A percentile compares a stretch with the other conserved stretches of the same genome.
These are phyloP conservation scores for Prionailurus bengalensis DNA, from an alignment of 2,113 vertebrate genomes.

Conservation along the genomic window DNA sequence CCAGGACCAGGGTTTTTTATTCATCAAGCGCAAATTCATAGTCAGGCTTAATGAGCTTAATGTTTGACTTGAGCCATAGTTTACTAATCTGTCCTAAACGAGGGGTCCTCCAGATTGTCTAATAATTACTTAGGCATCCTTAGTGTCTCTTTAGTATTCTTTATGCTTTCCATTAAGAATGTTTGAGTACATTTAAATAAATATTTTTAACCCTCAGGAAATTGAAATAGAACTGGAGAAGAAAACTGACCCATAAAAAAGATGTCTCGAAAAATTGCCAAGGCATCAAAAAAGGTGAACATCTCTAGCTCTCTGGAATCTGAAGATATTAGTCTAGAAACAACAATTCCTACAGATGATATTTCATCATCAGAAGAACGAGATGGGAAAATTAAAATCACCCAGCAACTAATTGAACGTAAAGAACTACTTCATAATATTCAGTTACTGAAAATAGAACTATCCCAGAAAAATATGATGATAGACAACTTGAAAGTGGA, in stretches of 20 bases:
- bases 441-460: conserved; percentile 95
- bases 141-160: neutral
- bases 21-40: neutral
- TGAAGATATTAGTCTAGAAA: conserved; percentile 98
- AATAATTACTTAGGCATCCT: neutral
- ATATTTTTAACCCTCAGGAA: conserved; percentile 68
- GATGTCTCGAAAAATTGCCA: conserved; percentile 93
- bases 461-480: conserved; percentile 96
- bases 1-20: neutral
- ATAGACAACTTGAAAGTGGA: conserved; percentile 98
- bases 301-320: conserved; percentile 97
- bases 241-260: conserved; percentile 34
- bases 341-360: conserved; percentile 96
- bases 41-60: conserved; percentile 18
- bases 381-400: conserved; percentile 92
- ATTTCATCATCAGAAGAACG: conserved; percentile 97
- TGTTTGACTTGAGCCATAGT: conserved; percentile 54
- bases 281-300: conserved; percentile 89
- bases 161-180: neutral
- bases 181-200: conserved; percentile 15
- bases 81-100: neutral
- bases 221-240: conserved; percentile 40
- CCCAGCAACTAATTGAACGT: conserved; percentile 95
- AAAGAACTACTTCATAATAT: conserved; percentile 96
- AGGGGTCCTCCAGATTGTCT: neutral